Conservation (phyloP, 2,888 invertebrate genomes). For the Stenodera caucasica region DNA sequence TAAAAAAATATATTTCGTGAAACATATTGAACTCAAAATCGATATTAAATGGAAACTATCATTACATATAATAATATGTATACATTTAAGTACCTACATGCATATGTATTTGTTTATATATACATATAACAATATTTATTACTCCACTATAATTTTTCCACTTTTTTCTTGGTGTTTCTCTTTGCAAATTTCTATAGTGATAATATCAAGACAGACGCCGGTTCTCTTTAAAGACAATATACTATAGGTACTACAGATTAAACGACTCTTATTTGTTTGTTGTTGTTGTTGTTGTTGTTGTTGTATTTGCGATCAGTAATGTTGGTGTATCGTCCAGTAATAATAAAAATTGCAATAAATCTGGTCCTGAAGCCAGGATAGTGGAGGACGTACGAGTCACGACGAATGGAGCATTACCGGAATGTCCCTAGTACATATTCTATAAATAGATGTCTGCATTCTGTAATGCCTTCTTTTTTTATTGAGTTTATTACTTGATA, state of each 20-base stretch:
- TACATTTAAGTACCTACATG: too few species aligned
- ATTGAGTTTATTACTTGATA: background rate
- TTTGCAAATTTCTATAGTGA: background rate
- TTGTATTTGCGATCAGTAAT: background rate
- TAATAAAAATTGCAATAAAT: slow-evolving; percentile 6
- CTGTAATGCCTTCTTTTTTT: slow-evolving; percentile 10
- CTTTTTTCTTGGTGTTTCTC: too few species aligned
- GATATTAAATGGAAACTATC: too few species aligned
- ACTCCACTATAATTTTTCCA: background rate
- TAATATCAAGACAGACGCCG: background rate
- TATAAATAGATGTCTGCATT: slow-evolving; percentile 35
- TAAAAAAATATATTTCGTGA: too few species aligned
- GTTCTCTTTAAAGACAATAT: background rate
- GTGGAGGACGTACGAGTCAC: slow-evolving; percentile 38
- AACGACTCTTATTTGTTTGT: background rate
- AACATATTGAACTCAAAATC: too few species aligned
- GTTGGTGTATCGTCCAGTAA: slow-evolving; percentile 1
- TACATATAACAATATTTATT: background rate
- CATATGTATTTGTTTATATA: too few species aligned
- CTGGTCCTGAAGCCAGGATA: background rate
- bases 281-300: slow-evolving; percentile 2
- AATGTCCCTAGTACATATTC: slow-evolving; percentile 31
- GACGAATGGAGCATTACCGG: slow-evolving; percentile 35
- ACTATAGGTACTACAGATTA: background rate
- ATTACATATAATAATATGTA: too few species aligned